A percentile compares a stretch with the other conserved stretches of the same genome.
phyloP scores from a whole-genome alignment of 2,888 invertebrate species.

The Rhingia rostrata region DNA sequence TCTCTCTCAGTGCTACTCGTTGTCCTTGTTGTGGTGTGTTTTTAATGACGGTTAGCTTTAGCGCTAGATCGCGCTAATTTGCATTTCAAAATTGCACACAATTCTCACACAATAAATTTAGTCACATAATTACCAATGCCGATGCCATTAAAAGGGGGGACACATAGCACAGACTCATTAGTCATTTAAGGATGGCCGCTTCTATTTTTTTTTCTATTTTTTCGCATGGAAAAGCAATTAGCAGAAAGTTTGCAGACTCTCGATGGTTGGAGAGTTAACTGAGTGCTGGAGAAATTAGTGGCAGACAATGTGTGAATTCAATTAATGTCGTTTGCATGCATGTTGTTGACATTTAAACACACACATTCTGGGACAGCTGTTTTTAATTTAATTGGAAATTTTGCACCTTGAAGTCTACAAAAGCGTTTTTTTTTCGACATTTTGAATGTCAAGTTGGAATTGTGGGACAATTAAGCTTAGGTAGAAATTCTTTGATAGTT shows the following conservation, averaged over 20 bases:
- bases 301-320: conserved; percentile 6
- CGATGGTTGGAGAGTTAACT: conserved; percentile 25
- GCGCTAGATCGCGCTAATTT: conserved; percentile 66
- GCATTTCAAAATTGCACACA: conserved; percentile 63
- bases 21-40: conserved; percentile 6
- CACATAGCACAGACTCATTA: conserved; percentile 50
- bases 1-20: neutral
- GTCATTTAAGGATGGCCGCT: conserved; percentile 29
- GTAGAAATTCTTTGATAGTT: too few species aligned
- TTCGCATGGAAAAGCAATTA: conserved; percentile 23
- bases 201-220: neutral
- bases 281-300: neutral
- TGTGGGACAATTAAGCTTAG: too few species aligned
- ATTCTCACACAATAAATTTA: conserved; percentile 70
- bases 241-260: conserved; percentile 14
- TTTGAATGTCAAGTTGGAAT: too few species aligned
- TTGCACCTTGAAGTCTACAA: too few species aligned
- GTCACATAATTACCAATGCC: conserved; percentile 67
- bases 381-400: too few species aligned
- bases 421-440: too few species aligned
- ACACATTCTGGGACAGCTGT: too few species aligned
- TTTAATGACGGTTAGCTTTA: conserved; percentile 44
- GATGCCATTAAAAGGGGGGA: conserved; percentile 54
- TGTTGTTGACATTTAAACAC: too few species aligned
- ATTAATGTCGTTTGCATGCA: neutral